Conservation (phyloP, 1,140 invertebrate genomes). For the Drosophila oshimai region DNA sequence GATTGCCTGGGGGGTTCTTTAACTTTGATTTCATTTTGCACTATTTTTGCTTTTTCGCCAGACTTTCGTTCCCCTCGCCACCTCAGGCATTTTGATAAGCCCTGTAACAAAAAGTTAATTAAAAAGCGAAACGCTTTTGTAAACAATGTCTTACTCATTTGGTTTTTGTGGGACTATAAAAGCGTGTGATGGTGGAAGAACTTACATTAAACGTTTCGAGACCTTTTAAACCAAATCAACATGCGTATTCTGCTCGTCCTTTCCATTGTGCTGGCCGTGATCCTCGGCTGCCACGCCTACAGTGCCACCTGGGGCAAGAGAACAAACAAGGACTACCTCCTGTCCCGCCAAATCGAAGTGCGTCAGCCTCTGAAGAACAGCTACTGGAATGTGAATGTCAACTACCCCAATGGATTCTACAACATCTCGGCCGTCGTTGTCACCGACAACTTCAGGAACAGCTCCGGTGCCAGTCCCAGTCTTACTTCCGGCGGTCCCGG, state of each 20-base stretch:
- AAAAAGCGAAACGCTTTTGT: conserved; percentile 31
- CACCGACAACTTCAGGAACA: conserved; percentile 73
- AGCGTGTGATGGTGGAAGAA: neutral
- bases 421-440: conserved; percentile 53
- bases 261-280: conserved; percentile 53
- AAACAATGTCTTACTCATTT: conserved; percentile 38
- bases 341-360: conserved; percentile 49
- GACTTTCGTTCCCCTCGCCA: neutral
- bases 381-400: conserved; percentile 53
- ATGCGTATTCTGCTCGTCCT: conserved; percentile 44
- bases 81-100: conserved; percentile 17
- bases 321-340: conserved; percentile 39
- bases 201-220: conserved; percentile 17
- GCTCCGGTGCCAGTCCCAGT: conserved; percentile 49
- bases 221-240: conserved; percentile 23
- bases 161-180: conserved; percentile 38
- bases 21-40: conserved; percentile 23
- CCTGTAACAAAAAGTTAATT: conserved; percentile 37
- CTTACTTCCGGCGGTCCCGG: conserved; percentile 60
- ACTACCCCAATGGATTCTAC: conserved; percentile 4
- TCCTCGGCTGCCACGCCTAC: conserved; percentile 43
- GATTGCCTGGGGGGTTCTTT: conserved; percentile 37
- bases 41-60: conserved; percentile 12
- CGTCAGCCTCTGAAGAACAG: conserved; percentile 55
- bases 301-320: conserved; percentile 60